Percentiles rank a stretch among this genome's conserved stretches.
Conservation (phyloP, 2,797 vertebrate species). For the Microhierax caerulescens region DNA sequence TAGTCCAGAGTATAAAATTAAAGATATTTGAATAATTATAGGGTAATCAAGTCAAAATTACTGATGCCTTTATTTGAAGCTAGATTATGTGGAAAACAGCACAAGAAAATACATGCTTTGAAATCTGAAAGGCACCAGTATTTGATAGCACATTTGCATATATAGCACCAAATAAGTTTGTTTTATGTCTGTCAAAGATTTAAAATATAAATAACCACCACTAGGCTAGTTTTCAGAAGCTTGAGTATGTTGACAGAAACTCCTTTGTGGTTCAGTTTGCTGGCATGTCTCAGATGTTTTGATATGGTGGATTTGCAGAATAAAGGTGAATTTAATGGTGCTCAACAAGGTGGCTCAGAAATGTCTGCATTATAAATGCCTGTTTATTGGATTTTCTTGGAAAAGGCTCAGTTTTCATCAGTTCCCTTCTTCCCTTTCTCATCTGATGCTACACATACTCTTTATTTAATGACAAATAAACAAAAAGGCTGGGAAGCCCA, state of each 20-base stretch:
- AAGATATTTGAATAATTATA: constrained; percentile 79
- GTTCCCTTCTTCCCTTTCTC: neutral
- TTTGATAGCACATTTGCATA: constrained; percentile 51
- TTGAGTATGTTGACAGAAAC: neutral
- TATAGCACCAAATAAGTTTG: constrained; percentile 1
- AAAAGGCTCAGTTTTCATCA: neutral
- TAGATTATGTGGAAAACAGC: constrained; percentile 69
- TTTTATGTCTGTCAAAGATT: neutral
- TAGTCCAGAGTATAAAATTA: constrained; percentile 73
- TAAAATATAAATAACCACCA: neutral
- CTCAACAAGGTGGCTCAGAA: neutral
- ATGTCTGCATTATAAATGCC: neutral
- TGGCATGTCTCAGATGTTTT: neutral
- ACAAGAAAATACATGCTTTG: constrained; percentile 64
- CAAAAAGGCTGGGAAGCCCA: neutral
- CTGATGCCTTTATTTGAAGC: constrained; percentile 72
- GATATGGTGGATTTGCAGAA: neutral
- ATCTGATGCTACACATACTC: neutral
- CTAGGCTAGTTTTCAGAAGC: neutral
- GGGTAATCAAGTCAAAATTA: constrained; percentile 79
- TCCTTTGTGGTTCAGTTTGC: neutral
- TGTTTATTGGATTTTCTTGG: neutral
- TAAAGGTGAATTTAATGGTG: neutral
- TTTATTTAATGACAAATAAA: neutral
- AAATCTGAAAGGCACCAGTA: constrained; percentile 60